Evolutionary conservation across 2,797 vertebrate genomes (phyloP).

Genomic region (Betta splendens): DNA sequence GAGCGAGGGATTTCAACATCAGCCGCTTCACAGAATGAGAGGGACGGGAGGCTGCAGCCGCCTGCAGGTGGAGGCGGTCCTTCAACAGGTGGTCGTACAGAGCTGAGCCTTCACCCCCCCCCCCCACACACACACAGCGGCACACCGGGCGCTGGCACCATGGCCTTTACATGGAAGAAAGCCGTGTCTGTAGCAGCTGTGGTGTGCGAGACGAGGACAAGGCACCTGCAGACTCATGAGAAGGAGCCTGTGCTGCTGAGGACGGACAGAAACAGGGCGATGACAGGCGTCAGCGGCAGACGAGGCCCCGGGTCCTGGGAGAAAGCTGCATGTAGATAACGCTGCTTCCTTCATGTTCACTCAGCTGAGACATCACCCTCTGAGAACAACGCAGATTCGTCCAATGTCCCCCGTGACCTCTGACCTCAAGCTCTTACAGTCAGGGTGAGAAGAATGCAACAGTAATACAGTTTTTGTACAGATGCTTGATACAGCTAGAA

Average conservation of each 20-base stretch:
- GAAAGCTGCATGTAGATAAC: not conserved
- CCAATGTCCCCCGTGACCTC: slow-evolving; percentile 32
- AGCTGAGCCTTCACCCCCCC: too few relatives aligned
- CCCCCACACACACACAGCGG: too few relatives aligned
- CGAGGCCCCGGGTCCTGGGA: not conserved
- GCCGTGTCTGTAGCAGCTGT: slow-evolving; percentile 49
- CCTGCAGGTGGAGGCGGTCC: slow-evolving; percentile 37
- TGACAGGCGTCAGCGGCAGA: not conserved
- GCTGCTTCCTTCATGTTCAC: not conserved
- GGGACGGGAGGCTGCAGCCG: slow-evolving; percentile 20
- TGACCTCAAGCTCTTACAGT: slow-evolving; percentile 33
- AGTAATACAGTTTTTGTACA: slow-evolving; percentile 14
- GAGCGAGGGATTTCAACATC: too few relatives aligned
- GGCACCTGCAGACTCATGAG: slow-evolving; percentile 67
- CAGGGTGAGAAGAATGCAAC: slow-evolving; percentile 12
- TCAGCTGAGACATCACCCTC: not conserved
- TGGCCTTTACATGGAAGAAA: slow-evolving; percentile 22
- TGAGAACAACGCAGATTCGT: not conserved
- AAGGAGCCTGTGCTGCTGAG: slow-evolving; percentile 47
- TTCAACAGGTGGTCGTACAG: too few relatives aligned
- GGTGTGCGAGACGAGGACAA: slow-evolving; percentile 36
- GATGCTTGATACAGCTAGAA: slow-evolving; percentile 49
- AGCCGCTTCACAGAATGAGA: too few relatives aligned
- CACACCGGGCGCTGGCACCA: not conserved
- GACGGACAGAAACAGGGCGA: slow-evolving; percentile 10